Base-by-base conservation (phyloP, 2,888 invertebrate species). In the Nymphalis polychloros region DNA sequence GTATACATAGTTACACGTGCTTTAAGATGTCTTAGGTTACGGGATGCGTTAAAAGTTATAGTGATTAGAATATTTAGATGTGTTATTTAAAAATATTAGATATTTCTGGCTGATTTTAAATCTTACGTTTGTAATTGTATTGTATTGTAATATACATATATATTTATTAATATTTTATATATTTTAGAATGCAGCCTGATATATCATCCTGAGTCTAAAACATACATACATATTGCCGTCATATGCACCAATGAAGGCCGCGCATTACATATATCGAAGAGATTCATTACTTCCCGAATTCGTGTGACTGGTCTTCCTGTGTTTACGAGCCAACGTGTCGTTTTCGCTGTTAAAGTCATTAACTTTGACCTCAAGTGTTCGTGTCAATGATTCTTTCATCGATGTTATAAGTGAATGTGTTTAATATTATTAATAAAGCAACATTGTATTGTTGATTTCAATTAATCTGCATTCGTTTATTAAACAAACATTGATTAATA, bases 281-380 rank as follows among this genome's bases (percentile, higher is more conserved):
- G 63, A 69, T 66, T 66, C 59, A 70, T 70, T 55, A 41, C 66
- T 41, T 63, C 63, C 63, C 60, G 49, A 63, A 61, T 63, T 57
- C 19, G 41, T 49, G 17, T n/a, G 19, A 13, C 19, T 5, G 57
- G 10, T 57, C 35, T 41, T 20, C 4, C 7, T 4, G 41, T 19
- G 41, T 35, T 19, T 63, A 63, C 49, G 49, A 59, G 47, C 47
- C 46, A 62, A 20, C 49, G 35, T 65, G 59, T 66, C 63, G 17
- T 57, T 75, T 77, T 83, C 81, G 55, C 70, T 76, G 74, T 78
- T 77, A 76, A 77, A 80, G 76, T 71, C 69, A 69, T 74, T 75
- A 71, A 70, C 76, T 67, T 72, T 66, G 67, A 73, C 73, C 69
- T 73, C 73, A 47, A 53, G 57, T 63, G 59, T 59, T 41, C 52